These are phyloP conservation scores for Myanophis thanlyinensis DNA, from an alignment of 2,113 vertebrate species.

Conservation along the genomic window DNA sequence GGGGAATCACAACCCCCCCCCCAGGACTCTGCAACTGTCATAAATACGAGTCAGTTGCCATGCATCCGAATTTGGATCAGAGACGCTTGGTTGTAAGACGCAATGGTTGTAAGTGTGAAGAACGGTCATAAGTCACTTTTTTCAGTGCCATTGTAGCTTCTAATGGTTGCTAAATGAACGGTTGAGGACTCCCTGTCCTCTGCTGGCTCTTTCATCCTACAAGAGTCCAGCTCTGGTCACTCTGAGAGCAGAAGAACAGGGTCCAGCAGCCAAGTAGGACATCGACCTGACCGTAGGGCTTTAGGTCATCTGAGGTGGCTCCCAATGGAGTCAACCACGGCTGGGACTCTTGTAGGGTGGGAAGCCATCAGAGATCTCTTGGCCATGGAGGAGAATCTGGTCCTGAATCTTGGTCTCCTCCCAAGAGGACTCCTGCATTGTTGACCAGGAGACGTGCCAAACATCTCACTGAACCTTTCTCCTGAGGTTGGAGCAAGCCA, in stretches of 20 bases:
- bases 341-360: neutral
- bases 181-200: too few species aligned
- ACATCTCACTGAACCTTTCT: neutral
- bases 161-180: too few species aligned
- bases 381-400: neutral
- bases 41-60: too few species aligned
- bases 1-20: too few species aligned
- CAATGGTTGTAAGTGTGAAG: too few species aligned
- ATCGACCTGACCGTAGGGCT: neutral
- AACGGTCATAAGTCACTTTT: too few species aligned
- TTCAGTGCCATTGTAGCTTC: too few species aligned
- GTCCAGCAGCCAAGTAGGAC: neutral
- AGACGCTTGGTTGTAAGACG: too few species aligned
- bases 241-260: neutral
- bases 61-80: too few species aligned
- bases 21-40: too few species aligned
- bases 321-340: fast-evolving
- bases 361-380: neutral
- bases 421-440: neutral
- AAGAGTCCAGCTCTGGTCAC: neutral
- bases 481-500: neutral
- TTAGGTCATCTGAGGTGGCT: neutral
- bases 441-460: neutral
- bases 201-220: too few species aligned
- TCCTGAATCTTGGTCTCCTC: too few species aligned